Evolutionary conservation across 2,113 vertebrate genomes (phyloP).

Genomic region (Alligator sinensis): DNA sequence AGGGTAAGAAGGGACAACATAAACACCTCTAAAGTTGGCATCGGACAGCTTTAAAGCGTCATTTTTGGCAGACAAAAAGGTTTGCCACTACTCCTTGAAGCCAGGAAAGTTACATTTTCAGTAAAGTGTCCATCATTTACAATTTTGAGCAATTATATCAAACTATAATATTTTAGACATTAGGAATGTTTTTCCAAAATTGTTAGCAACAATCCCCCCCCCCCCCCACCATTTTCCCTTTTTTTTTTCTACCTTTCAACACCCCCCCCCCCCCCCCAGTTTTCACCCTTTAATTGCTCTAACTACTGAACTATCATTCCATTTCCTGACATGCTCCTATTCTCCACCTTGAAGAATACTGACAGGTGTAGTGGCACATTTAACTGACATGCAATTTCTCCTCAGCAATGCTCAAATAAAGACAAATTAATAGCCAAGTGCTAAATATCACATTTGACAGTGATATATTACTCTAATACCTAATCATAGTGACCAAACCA

Average conservation of each 20-base stretch:
- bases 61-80: background rate
- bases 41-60: background rate
- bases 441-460: conserved; percentile 9
- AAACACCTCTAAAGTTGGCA: background rate
- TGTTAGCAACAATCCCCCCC: background rate
- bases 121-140: conserved; percentile 15
- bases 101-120: background rate
- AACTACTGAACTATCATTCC: background rate
- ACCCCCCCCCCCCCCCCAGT: background rate
- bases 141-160: conserved; percentile 44
- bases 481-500: background rate
- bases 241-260: too few species aligned
- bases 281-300: conserved; percentile 57
- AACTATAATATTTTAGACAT: conserved; percentile 8
- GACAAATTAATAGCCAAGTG: background rate
- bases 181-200: conserved; percentile 23
- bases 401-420: background rate
- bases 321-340: background rate
- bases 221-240: background rate
- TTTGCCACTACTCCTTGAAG: conserved; percentile 29
- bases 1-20: background rate
- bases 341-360: conserved; percentile 16
- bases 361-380: background rate
- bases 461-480: background rate
- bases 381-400: background rate